Percentiles rank a stretch among this genome's conserved stretches.
phyloP scores from a whole-genome alignment of 2,797 vertebrate genomes.

The Muscicapa comitata region DNA sequence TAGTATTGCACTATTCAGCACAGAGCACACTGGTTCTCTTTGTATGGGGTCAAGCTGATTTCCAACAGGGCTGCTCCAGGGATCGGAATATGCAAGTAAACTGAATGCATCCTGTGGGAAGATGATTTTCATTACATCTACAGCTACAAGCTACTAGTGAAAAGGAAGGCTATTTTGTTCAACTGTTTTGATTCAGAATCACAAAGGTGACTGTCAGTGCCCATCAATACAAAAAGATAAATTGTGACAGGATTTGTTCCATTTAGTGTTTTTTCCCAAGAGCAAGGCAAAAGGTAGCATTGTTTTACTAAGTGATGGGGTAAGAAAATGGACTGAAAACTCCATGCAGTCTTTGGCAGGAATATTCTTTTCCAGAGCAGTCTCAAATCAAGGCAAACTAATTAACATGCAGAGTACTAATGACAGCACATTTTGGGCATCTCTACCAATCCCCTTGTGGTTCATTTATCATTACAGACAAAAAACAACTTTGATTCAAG shows the following conservation, averaged over 20 bases:
- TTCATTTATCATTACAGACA: not conserved
- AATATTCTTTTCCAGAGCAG: not conserved
- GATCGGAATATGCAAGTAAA: slow-evolving; percentile 96
- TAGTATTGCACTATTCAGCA: slow-evolving; percentile 99
- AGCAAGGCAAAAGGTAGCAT: not conserved
- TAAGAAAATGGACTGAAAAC: not conserved
- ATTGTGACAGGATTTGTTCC: not conserved
- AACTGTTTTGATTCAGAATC: not conserved
- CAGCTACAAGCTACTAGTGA: not conserved
- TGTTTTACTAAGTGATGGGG: not conserved
- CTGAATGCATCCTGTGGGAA: slow-evolving; percentile 92
- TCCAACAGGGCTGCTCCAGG: slow-evolving; percentile 97
- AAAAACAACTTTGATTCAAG: not conserved
- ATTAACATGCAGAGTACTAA: not conserved
- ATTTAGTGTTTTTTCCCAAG: not conserved
- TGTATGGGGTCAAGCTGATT: slow-evolving; percentile 97
- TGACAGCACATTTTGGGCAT: not conserved
- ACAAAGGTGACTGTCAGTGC: not conserved
- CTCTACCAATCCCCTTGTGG: accelerated
- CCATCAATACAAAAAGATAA: not conserved
- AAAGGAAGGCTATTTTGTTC: not conserved
- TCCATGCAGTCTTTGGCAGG: not conserved
- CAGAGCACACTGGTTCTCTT: slow-evolving; percentile 97
- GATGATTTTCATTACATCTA: not conserved
- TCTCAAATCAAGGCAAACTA: not conserved